Conservation (phyloP, 1,140 invertebrate genomes). For the Tetramorium simillimum region DNA sequence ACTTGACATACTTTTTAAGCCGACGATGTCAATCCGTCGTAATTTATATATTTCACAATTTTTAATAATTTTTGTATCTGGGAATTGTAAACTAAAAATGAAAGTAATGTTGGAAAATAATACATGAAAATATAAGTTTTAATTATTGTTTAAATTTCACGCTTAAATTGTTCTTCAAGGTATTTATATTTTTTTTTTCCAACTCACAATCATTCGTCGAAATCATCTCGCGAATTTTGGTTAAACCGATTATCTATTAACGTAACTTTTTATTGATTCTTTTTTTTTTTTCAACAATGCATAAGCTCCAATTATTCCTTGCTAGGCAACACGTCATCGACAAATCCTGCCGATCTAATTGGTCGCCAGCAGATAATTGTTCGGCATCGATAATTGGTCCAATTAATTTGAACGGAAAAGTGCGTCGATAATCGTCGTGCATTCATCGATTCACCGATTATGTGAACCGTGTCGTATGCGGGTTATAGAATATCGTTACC, state of each 20-base stretch:
- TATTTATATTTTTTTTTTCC: conserved; percentile 16
- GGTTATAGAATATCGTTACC: conserved; percentile 75
- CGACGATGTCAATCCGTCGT: background rate
- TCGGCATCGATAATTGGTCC: conserved; percentile 83
- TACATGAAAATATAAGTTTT: background rate
- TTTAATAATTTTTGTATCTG: background rate
- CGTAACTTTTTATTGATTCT: conserved; percentile 31
- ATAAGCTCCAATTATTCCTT: conserved; percentile 76
- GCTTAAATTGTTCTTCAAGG: background rate
- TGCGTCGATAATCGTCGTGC: conserved; percentile 79
- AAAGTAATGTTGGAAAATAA: background rate
- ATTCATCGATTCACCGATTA: conserved; percentile 76
- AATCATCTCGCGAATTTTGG: conserved; percentile 37
- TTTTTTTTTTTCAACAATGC: conserved; percentile 59
- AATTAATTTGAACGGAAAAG: conserved; percentile 84
- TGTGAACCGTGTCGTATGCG: conserved; percentile 73
- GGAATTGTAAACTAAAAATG: background rate
- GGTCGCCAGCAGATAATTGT: conserved; percentile 82
- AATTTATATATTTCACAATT: background rate
- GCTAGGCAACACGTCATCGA: conserved; percentile 69
- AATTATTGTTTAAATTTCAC: background rate
- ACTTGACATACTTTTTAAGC: background rate
- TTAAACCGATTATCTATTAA: conserved; percentile 55
- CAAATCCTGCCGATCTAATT: conserved; percentile 83
- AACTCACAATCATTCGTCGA: conserved; percentile 10